phyloP scores from a whole-genome alignment of 2,113 vertebrate genomes.

The Pseudois nayaur region DNA sequence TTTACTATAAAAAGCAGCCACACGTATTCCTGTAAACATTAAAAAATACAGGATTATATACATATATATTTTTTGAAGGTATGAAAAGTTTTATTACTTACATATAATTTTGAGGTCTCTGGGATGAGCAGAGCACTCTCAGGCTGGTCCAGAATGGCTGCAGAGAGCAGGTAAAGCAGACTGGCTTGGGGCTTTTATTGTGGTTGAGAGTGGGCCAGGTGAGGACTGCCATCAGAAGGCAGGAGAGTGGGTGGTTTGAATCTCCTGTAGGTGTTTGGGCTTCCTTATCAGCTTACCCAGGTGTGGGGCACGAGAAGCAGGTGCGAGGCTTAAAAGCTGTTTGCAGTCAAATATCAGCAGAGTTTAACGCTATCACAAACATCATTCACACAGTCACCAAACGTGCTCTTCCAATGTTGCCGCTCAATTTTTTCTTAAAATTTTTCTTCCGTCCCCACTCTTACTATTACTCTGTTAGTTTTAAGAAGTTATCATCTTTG shows the following conservation, averaged over 20 bases:
- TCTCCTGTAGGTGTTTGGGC: background rate
- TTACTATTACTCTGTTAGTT: background rate
- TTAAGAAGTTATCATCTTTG: background rate
- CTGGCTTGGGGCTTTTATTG: background rate
- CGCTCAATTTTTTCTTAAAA: background rate
- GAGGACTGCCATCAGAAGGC: background rate
- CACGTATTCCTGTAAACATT: background rate
- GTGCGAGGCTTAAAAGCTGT: background rate
- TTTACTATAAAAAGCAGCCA: slow-evolving; percentile 19
- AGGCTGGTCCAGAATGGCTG: background rate
- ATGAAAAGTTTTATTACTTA: background rate
- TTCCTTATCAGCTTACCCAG: background rate
- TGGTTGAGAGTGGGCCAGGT: background rate
- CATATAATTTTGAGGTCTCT: background rate
- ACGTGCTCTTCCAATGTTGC: background rate
- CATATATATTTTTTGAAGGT: background rate
- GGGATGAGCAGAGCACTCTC: no score
- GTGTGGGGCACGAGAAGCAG: background rate
- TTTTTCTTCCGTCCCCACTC: background rate
- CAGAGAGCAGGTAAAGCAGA: background rate
- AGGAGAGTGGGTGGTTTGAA: background rate
- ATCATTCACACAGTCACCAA: background rate
- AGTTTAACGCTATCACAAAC: background rate
- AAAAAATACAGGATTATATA: background rate
- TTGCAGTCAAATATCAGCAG: background rate